These are phyloP conservation scores for Dinothrombium tinctorium DNA, from an alignment of 1,140 invertebrate species.

Conservation along the genomic window DNA sequence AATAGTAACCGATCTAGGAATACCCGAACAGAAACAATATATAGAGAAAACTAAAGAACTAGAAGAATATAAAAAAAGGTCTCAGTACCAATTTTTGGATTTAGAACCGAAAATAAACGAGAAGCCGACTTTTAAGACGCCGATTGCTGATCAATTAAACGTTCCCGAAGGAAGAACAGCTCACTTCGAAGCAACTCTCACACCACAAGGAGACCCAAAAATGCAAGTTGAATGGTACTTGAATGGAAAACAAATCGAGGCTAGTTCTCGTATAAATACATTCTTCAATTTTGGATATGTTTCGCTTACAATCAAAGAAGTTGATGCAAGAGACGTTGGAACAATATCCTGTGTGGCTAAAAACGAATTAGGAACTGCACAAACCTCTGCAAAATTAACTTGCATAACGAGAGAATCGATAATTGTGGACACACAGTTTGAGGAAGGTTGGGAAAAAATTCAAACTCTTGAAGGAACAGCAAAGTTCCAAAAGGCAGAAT, in stretches of 20 bases:
- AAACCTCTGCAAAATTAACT: slow-evolving; percentile 15
- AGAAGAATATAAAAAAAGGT: slow-evolving; percentile 53
- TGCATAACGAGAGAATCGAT: slow-evolving; percentile 71
- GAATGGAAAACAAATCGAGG: slow-evolving; percentile 26
- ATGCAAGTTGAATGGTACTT: slow-evolving; percentile 64
- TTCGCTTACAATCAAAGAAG: slow-evolving; percentile 30
- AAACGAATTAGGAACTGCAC: slow-evolving; percentile 1
- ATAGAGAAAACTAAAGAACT: slow-evolving; percentile 61
- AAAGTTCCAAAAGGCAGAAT: not conserved
- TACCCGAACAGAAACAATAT: slow-evolving; percentile 71
- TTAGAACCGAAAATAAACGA: not conserved
- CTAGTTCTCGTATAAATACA: slow-evolving; percentile 66
- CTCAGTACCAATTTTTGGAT: no score
- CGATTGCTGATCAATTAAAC: slow-evolving; percentile 53
- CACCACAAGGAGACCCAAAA: slow-evolving; percentile 69
- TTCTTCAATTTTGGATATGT: slow-evolving; percentile 94
- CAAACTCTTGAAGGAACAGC: slow-evolving; percentile 58
- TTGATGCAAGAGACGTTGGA: not conserved
- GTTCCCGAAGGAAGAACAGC: slow-evolving; percentile 59
- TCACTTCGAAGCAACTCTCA: slow-evolving; percentile 38
- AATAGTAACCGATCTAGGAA: slow-evolving; percentile 54
- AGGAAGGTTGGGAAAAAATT: slow-evolving; percentile 78
- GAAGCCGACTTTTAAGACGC: slow-evolving; percentile 49
- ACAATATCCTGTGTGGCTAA: not conserved
- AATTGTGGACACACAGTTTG: slow-evolving; percentile 73